Evolutionary conservation across 1,140 invertebrate species (phyloP), one percentile per base, ranked within the genome.

Genomic region (Plectus sambesii): DNA sequence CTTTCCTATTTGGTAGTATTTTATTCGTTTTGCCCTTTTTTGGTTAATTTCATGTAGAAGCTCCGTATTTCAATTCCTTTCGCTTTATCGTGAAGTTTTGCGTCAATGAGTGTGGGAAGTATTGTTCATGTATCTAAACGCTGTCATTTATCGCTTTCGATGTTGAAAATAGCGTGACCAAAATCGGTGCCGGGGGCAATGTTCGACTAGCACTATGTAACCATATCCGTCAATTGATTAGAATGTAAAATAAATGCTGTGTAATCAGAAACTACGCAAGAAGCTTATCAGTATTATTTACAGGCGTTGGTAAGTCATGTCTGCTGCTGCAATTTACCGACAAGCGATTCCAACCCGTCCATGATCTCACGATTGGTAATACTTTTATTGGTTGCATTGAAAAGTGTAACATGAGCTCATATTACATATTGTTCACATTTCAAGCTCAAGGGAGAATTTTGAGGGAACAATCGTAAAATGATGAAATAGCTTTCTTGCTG

Each of bases 311-410:
- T 46, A 97, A 97, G 72, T 97, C 92, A 62, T 99, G 94, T 77
- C 79, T 99, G 24, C 77, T 99, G 43, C 78, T 99, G 30, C 94
- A 99, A 73, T 99, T 99, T 69, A 99, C 94, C 51, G 94, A 99
- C 73, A 99, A 99, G 74, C 80, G 94, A 70, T 99, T 99, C 78
- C 94, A 99, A 69, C 94, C 94, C 9, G 93, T 99, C 22, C 94
- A 99, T 76, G 94, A 99, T 74, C 75, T 99, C 40, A 99, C 94
- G 52, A 99, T 99, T 75, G 94, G 81, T 78, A 73, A 68, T 57
- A 20, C 45, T 23, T 23, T 24, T 55, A 26, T n/a, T 12, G 5
- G 30, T 12, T 33, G 30, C n/a, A 12, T 33, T 8, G 35, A n/a
- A n/a, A n/a, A n/a, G n/a, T n/a, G n/a, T n/a, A n/a, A n/a, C n/a